Percentiles rank a stretch among this genome's conserved stretches.
Evolutionary conservation across 2,113 vertebrate species (phyloP).

Genomic region (Tringa solitaria): DNA sequence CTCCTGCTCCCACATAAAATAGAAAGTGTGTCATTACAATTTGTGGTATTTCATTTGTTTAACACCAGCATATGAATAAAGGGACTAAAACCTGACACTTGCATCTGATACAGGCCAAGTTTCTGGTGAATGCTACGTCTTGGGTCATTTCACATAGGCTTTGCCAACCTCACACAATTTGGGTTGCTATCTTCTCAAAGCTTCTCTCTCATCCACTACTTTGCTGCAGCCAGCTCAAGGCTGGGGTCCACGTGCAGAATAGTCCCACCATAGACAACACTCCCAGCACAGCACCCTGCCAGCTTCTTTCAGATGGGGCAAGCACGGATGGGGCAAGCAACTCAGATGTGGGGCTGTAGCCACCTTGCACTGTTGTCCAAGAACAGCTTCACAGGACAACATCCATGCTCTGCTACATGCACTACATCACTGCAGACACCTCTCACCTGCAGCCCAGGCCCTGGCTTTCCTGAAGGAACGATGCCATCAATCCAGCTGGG

Average conservation of each 20-base stretch:
- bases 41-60: background rate
- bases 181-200: background rate
- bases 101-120: background rate
- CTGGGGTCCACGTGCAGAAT: background rate
- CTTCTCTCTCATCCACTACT: background rate
- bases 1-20: background rate
- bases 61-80: background rate
- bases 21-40: background rate
- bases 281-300: background rate
- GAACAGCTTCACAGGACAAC: background rate
- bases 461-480: background rate
- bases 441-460: background rate
- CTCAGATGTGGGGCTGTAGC: background rate
- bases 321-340: background rate
- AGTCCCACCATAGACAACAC: background rate
- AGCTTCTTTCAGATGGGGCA: background rate
- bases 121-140: background rate
- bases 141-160: background rate
- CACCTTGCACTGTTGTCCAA: background rate
- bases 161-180: background rate
- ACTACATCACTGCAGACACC: background rate
- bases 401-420: accelerated
- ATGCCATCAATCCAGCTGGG: background rate
- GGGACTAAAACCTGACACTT: background rate
- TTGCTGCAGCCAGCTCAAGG: too few relatives aligned